Conservation (phyloP, 2,888 invertebrate genomes). For the Strigamia maritima region DNA sequence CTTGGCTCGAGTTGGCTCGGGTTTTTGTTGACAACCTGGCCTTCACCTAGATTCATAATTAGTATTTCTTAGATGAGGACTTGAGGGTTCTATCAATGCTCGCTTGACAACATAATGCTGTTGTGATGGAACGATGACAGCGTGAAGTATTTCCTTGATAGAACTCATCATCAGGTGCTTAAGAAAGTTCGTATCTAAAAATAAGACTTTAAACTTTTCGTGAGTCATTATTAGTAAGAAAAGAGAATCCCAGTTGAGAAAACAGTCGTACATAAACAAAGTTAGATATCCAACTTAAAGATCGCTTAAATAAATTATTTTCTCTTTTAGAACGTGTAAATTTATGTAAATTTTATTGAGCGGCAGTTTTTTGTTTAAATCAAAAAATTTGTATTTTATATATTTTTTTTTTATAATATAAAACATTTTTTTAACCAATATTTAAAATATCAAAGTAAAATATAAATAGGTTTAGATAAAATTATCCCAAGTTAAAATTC, state of each 20-base stretch:
- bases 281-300: neutral
- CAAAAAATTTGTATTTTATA: no score
- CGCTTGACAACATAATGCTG: neutral
- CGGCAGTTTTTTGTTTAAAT: no score
- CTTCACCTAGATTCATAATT: conserved; percentile 21
- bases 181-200: neutral
- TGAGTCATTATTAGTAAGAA: neutral
- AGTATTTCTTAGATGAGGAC: neutral
- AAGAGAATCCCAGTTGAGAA: conserved; percentile 17
- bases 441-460: neutral
- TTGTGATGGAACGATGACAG: neutral
- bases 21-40: conserved; percentile 9
- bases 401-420: neutral
- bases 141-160: neutral
- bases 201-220: neutral
- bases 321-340: no score
- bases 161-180: conserved; percentile 12
- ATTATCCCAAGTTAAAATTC: conserved; percentile 18
- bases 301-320: neutral
- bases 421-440: neutral
- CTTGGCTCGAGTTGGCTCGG: neutral
- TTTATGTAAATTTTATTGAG: no score
- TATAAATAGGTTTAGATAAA: conserved; percentile 21
- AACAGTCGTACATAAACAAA: neutral
- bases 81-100: neutral